Percentiles rank a stretch among this genome's conserved stretches.
Conservation (phyloP, 1,140 invertebrate genomes). For the Heliconius melpomene region DNA sequence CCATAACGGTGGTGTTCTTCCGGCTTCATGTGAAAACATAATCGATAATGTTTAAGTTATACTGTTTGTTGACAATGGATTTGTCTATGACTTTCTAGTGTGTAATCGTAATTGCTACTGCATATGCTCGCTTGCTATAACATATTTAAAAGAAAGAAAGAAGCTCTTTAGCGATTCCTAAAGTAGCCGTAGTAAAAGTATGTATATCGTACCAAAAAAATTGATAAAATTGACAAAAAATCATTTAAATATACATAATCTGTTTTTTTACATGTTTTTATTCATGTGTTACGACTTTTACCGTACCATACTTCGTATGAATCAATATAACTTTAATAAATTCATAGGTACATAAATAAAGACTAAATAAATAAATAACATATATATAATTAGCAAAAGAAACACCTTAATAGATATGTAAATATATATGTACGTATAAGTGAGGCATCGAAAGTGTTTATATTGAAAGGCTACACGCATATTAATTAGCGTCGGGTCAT, state of each 20-base stretch:
- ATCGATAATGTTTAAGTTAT: constrained; percentile 48
- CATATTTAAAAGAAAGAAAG: too few species aligned
- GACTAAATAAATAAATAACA: not conserved
- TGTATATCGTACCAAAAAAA: too few species aligned
- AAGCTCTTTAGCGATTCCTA: too few species aligned
- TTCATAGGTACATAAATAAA: too few species aligned
- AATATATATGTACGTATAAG: not conserved
- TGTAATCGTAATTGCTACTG: not conserved
- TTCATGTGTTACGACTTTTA: too few species aligned
- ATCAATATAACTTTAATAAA: too few species aligned
- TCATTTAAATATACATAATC: too few species aligned
- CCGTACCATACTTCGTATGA: too few species aligned
- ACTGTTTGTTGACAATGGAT: constrained; percentile 33
- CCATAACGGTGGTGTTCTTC: constrained; percentile 69
- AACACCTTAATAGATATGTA: not conserved
- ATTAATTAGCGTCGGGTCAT: constrained; percentile 53
- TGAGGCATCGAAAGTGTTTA: constrained; percentile 40
- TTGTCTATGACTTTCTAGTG: not conserved
- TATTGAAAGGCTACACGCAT: constrained; percentile 26
- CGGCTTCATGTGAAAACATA: constrained; percentile 43
- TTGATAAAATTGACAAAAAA: too few species aligned
- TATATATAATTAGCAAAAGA: not conserved
- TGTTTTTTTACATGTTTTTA: too few species aligned
- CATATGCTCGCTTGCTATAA: not conserved
- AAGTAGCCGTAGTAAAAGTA: too few species aligned